Evolutionary conservation across 1,140 invertebrate genomes (phyloP).

Genomic region (Tetragonula clypearis): DNA sequence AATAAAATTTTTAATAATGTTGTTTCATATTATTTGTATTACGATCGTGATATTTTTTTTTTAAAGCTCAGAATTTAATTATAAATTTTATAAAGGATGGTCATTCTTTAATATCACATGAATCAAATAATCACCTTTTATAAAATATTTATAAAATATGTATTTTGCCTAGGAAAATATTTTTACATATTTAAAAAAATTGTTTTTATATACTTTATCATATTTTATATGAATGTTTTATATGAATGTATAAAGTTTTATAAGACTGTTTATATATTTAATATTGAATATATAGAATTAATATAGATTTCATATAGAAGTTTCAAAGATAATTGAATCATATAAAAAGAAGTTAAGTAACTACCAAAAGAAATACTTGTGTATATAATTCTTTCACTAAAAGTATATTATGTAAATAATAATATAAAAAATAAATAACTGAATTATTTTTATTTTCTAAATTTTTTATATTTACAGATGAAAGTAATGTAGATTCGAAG

Average conservation of each 20-base stretch:
- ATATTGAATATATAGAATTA: no score
- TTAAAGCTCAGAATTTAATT: no score
- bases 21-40: no score
- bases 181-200: no score
- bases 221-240: neutral
- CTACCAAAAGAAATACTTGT: no score
- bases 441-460: neutral
- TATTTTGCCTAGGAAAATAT: no score
- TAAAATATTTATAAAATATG: neutral
- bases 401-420: neutral
- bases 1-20: neutral
- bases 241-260: neutral
- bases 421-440: neutral
- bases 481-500: conserved; percentile 71
- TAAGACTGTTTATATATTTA: neutral
- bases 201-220: neutral
- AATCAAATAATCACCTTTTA: neutral
- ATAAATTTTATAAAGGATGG: no score
- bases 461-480: conserved; percentile 60
- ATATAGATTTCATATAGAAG: no score
- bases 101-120: no score
- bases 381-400: neutral
- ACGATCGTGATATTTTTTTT: no score
- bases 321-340: no score
- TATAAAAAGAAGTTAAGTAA: no score